Conservation (phyloP, 2,797 vertebrate species). For the Podarcis lilfordi region DNA sequence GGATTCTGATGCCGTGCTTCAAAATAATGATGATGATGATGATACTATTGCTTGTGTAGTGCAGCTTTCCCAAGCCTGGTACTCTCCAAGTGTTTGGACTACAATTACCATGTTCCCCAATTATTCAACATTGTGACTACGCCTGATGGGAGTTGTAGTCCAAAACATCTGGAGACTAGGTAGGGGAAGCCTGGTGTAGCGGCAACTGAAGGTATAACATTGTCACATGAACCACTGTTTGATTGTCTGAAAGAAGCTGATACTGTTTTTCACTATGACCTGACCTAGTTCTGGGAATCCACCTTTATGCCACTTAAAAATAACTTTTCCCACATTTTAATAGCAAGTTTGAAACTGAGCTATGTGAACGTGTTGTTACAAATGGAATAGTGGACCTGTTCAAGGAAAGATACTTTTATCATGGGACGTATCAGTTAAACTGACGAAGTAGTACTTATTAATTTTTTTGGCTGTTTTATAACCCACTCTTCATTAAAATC, state of each 20-base stretch:
- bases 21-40: neutral
- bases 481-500: too few species aligned
- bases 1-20: neutral
- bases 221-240: neutral
- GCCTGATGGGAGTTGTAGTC: neutral
- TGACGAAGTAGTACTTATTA: neutral
- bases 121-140: neutral
- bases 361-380: neutral
- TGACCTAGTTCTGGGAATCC: neutral
- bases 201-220: neutral
- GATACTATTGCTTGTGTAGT: neutral
- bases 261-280: neutral
- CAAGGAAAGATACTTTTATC: neutral
- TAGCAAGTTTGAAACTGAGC: neutral
- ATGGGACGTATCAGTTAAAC: neutral
- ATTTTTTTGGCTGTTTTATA: constrained; percentile 5
- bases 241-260: neutral
- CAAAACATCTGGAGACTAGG: neutral
- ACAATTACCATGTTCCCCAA: neutral
- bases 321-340: constrained; percentile 3
- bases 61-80: neutral
- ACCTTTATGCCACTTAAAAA: neutral
- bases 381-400: neutral
- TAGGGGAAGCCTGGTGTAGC: neutral
- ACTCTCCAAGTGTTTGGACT: neutral